phyloP scores from a whole-genome alignment of 2,888 invertebrate genomes.

The Scaptodrosophila latifasciaeformis region DNA sequence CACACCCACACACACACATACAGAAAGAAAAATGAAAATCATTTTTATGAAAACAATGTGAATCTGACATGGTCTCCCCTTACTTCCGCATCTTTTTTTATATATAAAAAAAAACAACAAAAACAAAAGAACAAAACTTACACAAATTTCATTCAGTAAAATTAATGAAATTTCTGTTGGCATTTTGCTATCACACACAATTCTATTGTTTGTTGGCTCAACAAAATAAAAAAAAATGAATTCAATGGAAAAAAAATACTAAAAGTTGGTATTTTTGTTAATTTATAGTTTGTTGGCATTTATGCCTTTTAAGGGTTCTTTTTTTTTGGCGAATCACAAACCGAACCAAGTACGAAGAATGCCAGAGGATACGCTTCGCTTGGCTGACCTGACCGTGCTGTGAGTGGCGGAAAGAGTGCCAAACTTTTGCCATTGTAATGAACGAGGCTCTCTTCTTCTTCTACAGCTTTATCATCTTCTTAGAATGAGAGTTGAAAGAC shows the following conservation, averaged over 20 bases:
- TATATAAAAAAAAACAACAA: constrained; percentile 10
- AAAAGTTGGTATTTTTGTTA: constrained; percentile 31
- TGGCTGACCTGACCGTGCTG: too few relatives aligned
- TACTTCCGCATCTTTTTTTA: constrained; percentile 34
- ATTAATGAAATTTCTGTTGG: constrained; percentile 56
- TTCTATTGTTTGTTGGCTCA: constrained; percentile 43
- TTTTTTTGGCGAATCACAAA: too few relatives aligned
- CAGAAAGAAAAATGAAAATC: constrained; percentile 49
- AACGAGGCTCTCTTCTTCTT: too few relatives aligned
- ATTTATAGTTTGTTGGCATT: constrained; percentile 46
- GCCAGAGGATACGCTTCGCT: too few relatives aligned
- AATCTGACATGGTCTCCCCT: constrained; percentile 34
- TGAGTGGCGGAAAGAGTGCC: too few relatives aligned
- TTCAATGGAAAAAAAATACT: too few relatives aligned
- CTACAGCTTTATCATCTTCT: too few relatives aligned
- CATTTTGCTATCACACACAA: constrained; percentile 33
- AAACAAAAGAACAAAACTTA: constrained; percentile 27
- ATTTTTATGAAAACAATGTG: constrained; percentile 53
- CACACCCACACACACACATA: too few relatives aligned
- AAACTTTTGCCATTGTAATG: too few relatives aligned
- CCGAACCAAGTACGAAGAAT: too few relatives aligned
- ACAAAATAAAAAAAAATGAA: too few relatives aligned
- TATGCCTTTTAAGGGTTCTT: constrained; percentile 9
- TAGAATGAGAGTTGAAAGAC: too few relatives aligned
- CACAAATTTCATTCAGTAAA: constrained; percentile 44